A percentile compares a stretch with the other conserved stretches of the same genome.
Conservation (phyloP, 92 coral and sea anemone genomes). For the Pocillopora grandis region DNA sequence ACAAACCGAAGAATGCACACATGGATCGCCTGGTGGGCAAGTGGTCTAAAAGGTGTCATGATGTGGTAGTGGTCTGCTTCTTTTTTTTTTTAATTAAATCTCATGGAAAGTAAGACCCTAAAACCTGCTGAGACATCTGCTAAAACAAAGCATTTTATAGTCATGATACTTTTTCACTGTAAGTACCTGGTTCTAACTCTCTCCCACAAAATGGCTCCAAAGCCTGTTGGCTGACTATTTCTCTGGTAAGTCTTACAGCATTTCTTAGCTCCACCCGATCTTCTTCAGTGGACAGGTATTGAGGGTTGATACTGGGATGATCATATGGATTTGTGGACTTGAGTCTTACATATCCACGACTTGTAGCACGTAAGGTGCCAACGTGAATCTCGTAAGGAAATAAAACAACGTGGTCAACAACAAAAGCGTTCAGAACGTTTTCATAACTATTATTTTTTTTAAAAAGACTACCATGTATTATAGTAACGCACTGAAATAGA, state of each 20-base stretch:
- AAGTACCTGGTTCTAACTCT: conserved; percentile 77
- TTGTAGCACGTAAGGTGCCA: conserved; percentile 69
- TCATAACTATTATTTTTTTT: background rate
- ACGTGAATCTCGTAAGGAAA: conserved; percentile 54
- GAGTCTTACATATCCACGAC: conserved; percentile 73
- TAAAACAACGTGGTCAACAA: background rate
- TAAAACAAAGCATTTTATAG: background rate
- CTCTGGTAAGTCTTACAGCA: conserved; percentile 64
- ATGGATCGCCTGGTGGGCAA: too few species aligned
- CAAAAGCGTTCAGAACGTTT: too few species aligned
- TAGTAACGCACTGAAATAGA: too few species aligned
- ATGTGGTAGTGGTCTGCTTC: too few species aligned
- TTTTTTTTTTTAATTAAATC: too few species aligned
- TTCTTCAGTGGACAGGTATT: conserved; percentile 73
- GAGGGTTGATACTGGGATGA: conserved; percentile 74
- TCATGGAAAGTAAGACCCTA: too few species aligned
- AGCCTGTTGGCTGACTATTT: conserved; percentile 73
- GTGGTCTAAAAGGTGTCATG: too few species aligned
- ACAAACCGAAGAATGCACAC: too few species aligned
- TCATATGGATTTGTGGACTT: conserved; percentile 68
- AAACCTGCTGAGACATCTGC: background rate
- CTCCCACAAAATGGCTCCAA: conserved; percentile 76
- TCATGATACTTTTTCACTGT: background rate
- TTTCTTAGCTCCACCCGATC: conserved; percentile 76
- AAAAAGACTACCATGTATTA: background rate